Percentiles rank a stretch among this genome's conserved stretches.
Conservation (phyloP, 2,797 vertebrate genomes). For the Fundulus diaphanus region DNA sequence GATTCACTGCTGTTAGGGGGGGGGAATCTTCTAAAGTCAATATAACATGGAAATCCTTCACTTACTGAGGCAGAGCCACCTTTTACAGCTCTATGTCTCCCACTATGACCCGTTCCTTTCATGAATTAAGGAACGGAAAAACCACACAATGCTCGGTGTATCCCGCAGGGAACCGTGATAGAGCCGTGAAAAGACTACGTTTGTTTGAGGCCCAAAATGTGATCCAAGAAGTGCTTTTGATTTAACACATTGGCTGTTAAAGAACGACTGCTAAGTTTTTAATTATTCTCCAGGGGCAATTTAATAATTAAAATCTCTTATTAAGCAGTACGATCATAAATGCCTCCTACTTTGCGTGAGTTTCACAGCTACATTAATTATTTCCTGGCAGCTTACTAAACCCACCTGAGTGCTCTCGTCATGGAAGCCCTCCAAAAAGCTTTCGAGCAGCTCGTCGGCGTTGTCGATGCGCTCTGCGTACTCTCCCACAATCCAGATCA, state of each 20-base stretch:
- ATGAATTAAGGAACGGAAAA: neutral
- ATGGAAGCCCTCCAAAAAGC: conserved; percentile 98
- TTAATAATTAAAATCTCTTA: neutral
- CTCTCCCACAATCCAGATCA: conserved; percentile 99
- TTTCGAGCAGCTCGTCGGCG: conserved; percentile 96
- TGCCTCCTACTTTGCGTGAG: neutral
- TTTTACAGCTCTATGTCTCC: neutral
- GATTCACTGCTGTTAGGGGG: neutral
- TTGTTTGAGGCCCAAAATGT: neutral
- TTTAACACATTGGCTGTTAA: neutral
- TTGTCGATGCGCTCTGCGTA: conserved; percentile 98
- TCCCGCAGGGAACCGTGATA: conserved; percentile 3
- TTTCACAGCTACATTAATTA: conserved; percentile 9
- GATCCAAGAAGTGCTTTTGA: conserved; percentile 10
- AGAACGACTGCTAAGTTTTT: neutral
- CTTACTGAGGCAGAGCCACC: neutral
- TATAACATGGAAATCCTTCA: conserved; percentile 15
- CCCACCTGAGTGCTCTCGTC: conserved; percentile 97
- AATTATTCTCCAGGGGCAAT: no score
- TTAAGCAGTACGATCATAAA: neutral
- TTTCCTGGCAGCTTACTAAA: conserved; percentile 21
- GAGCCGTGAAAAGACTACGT: conserved; percentile 6
- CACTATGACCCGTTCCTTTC: neutral
- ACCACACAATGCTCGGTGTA: conserved; percentile 21
- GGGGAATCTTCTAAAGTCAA: conserved; percentile 9